Percentiles rank a stretch among this genome's conserved stretches.
Conservation (phyloP, 2,113 vertebrate genomes). For the Anhinga rufa region DNA sequence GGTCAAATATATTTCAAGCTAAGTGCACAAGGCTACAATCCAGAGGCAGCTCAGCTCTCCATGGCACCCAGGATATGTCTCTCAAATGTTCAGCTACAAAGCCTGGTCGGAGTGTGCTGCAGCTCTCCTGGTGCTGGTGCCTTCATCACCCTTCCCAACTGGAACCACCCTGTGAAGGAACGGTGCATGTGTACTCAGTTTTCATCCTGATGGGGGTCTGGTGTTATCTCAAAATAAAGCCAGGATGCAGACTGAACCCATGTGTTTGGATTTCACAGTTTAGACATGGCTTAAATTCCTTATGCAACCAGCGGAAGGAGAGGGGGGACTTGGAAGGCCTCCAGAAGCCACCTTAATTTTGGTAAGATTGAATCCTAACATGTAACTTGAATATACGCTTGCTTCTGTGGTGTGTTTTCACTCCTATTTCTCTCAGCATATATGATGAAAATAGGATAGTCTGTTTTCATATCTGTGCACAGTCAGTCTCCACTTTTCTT, state of each 20-base stretch:
- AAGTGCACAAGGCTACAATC: slow-evolving; percentile 20
- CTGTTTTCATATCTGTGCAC: not conserved
- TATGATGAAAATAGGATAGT: not conserved
- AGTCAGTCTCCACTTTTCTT: not conserved
- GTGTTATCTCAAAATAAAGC: slow-evolving; percentile 21
- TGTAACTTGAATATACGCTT: not conserved
- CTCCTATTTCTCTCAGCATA: not conserved
- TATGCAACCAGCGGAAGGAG: not conserved
- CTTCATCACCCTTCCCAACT: not conserved
- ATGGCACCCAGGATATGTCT: not conserved
- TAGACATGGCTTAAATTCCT: not conserved
- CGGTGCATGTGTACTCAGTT: not conserved
- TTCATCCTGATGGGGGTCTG: not conserved
- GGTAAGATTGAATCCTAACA: slow-evolving; percentile 28
- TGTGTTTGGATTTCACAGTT: not conserved
- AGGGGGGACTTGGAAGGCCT: not conserved
- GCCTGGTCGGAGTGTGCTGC: not conserved
- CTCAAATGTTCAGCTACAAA: not conserved
- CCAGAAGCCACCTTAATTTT: slow-evolving; percentile 31
- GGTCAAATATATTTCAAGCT: slow-evolving; percentile 42
- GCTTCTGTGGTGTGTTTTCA: not conserved
- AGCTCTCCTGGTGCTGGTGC: not conserved
- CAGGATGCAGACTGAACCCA: not conserved
- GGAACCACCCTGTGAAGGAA: not conserved
- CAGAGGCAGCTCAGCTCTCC: slow-evolving; percentile 32